phyloP scores from a whole-genome alignment of 2,888 invertebrate species.

The Diachrysia chrysitis region DNA sequence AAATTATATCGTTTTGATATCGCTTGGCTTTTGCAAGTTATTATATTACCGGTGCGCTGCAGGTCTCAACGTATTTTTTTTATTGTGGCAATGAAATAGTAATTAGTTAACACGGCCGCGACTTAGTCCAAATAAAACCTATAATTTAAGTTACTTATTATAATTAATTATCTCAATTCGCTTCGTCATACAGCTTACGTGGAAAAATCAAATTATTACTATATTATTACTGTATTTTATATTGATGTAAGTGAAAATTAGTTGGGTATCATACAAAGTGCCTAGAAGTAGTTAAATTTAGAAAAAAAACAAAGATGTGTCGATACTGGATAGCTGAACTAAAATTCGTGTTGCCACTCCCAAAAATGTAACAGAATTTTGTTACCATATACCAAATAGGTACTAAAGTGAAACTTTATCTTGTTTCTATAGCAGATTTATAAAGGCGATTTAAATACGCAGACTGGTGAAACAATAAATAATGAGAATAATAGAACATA shows the following conservation, averaged over 20 bases:
- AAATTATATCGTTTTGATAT: too few species aligned
- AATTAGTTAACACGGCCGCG: constrained; percentile 39
- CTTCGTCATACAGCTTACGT: constrained; percentile 48
- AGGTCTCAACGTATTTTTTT: too few species aligned
- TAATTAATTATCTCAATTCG: constrained; percentile 9
- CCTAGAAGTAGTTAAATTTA: background rate
- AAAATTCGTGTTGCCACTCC: background rate
- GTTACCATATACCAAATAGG: background rate
- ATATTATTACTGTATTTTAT: constrained; percentile 4
- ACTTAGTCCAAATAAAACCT: constrained; percentile 48
- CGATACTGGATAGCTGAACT: background rate
- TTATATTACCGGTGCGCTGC: too few species aligned
- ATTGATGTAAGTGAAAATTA: background rate
- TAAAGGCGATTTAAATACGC: too few species aligned
- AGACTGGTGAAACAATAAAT: too few species aligned
- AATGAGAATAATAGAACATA: too few species aligned
- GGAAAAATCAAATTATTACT: constrained; percentile 46
- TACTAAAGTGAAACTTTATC: background rate
- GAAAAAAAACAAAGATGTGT: background rate
- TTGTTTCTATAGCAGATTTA: background rate
- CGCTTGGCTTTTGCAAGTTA: too few species aligned
- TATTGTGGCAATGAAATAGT: background rate
- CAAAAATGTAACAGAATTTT: background rate
- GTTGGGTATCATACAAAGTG: background rate
- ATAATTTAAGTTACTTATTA: constrained; percentile 16